Percentiles rank a stretch among this genome's conserved stretches.
Conservation (phyloP, 2,113 vertebrate species). For the Saguinus imperator region DNA sequence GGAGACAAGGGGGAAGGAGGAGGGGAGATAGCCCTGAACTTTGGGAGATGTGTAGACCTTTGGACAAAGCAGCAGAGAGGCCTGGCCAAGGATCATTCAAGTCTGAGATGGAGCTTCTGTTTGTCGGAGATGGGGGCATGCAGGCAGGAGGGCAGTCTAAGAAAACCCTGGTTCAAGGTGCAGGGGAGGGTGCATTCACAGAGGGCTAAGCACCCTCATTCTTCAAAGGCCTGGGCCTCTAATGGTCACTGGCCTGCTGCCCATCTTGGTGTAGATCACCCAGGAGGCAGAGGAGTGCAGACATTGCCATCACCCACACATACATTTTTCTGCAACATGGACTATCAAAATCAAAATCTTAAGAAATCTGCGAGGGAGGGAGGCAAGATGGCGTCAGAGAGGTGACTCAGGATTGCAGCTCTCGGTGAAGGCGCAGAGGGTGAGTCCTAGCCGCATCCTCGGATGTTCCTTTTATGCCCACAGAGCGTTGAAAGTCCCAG, state of each 20-base stretch:
- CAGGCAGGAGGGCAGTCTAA: not conserved
- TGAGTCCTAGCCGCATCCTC: no score
- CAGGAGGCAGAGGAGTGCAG: not conserved
- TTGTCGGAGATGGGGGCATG: not conserved
- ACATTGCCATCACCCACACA: not conserved
- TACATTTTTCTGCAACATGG: not conserved
- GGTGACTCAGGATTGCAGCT: no score
- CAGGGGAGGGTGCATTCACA: not conserved
- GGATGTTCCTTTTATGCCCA: no score
- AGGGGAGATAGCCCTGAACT: not conserved
- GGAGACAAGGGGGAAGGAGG: not conserved
- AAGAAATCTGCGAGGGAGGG: not conserved
- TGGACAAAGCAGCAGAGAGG: not conserved
- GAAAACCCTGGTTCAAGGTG: not conserved
- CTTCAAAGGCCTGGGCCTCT: not conserved
- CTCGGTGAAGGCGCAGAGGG: no score
- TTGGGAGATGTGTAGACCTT: not conserved
- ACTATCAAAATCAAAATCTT: not conserved
- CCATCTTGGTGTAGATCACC: not conserved
- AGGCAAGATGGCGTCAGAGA: no score
- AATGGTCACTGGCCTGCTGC: not conserved
- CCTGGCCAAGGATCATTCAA: not conserved
- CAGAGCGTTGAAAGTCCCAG: no score
- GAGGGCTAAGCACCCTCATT: not conserved
- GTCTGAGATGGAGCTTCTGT: not conserved